phyloP scores from a whole-genome alignment of 2,113 vertebrate species.

The Pomatostomus ruficeps region DNA sequence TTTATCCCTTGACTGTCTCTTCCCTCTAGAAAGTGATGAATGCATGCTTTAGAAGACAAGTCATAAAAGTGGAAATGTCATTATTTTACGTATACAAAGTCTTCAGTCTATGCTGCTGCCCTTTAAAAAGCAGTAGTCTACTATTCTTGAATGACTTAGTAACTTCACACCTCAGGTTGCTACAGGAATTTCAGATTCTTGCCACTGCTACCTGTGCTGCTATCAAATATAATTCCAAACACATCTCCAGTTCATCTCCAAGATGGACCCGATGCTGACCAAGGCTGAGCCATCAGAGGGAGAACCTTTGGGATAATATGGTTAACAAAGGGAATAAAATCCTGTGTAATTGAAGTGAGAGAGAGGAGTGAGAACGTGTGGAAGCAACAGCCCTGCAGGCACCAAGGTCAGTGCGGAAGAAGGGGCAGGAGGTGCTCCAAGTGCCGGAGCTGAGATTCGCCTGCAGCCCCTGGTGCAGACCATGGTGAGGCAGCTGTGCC shows the following conservation, averaged over 20 bases:
- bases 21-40: neutral
- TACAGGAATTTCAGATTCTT: neutral
- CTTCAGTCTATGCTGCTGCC: neutral
- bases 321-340: neutral
- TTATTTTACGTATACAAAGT: neutral
- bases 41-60: neutral
- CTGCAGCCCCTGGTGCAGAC: neutral
- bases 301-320: neutral
- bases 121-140: neutral
- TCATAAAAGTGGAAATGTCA: neutral
- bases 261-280: fast-evolving
- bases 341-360: neutral
- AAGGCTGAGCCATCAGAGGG: neutral
- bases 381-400: neutral
- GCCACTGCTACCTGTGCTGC: neutral
- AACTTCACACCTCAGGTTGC: neutral
- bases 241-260: neutral
- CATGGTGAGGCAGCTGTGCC: neutral
- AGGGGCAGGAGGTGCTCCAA: neutral
- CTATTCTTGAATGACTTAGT: neutral
- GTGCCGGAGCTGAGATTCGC: fast-evolving
- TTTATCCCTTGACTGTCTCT: neutral
- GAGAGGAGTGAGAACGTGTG: neutral
- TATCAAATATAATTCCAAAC: neutral
- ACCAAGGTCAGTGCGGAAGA: neutral